A percentile compares a stretch with the other conserved stretches of the same genome.
These are phyloP conservation scores for Drosophila ficusphila DNA, from an alignment of 1,140 invertebrate species.

Conservation along the genomic window DNA sequence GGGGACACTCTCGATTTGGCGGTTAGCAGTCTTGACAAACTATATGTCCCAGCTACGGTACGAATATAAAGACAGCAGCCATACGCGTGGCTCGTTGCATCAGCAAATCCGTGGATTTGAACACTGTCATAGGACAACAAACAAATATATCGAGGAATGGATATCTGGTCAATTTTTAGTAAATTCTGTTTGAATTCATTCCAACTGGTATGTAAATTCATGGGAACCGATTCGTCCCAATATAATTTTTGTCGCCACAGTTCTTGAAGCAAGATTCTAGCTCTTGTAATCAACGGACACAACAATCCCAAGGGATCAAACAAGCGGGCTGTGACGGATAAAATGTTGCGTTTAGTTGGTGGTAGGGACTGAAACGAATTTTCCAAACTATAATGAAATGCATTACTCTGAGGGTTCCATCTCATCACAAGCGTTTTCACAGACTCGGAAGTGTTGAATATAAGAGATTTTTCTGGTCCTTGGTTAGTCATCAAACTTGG, in stretches of 20 bases:
- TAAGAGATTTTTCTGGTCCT: background rate
- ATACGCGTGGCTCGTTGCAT: background rate
- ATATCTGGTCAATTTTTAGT: background rate
- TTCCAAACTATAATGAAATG: background rate
- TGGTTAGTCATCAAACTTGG: background rate
- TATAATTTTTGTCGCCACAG: background rate
- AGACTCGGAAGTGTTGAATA: background rate
- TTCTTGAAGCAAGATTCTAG: background rate
- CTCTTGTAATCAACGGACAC: slow-evolving; percentile 1
- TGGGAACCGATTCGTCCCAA: slow-evolving; percentile 1
- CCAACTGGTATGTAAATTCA: background rate
- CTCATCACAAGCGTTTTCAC: background rate
- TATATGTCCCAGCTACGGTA: background rate
- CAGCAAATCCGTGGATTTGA: background rate
- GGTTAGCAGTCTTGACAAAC: background rate
- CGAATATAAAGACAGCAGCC: background rate
- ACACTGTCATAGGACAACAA: background rate
- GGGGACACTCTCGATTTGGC: background rate
- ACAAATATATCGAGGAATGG: background rate
- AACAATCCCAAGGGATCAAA: too few species aligned
- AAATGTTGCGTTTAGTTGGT: background rate
- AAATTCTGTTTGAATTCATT: background rate
- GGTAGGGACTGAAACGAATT: background rate
- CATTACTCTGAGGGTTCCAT: too few species aligned
- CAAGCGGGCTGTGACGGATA: background rate